Evolutionary conservation across 2,797 vertebrate species (phyloP), one percentile per base, ranked within the genome.

Genomic region (Epinephelus malabaricus): DNA sequence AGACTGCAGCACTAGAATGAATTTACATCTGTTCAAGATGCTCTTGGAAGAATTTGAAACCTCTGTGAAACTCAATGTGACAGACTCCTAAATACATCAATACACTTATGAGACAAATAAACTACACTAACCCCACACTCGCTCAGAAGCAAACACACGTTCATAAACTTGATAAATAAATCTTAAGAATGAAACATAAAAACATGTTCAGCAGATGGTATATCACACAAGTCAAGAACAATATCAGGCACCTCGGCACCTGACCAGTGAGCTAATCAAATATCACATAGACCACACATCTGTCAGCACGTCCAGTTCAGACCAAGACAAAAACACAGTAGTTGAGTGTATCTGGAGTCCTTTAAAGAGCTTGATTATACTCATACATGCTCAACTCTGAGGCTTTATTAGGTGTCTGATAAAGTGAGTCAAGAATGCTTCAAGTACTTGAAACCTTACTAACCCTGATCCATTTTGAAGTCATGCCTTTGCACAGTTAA

Each of bases 101-200:
- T 34, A 69, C 69, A 87, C 72, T 80, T 45, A 80, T 60, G 68
- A 73, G 65, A 86, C 67, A 75, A 78, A 75, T 73, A 30, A 84
- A 69, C 56, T 23, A 76, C 62, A 76, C 50, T 4, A 53, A 80
- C 23, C 50, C 21, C 47, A 60, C 30, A 60, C 54, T 69, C 46
- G 5, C 58, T 49, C 82, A 56, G 67, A 76, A 38, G 0, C 76
- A 77, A 14, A 84, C 55, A 87, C 76, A 67, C 56, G 55, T 40
- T 66, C 79, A 65, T 66, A 51, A 69, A 74, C 38, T 21, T 79
- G 78, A 93, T 89, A 92, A 91, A 93, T 90, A 88, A 77, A 90
- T 74, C 34, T n/a, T 47, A 60, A 72, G 49, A 71, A 78, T 14
- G 53, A 81, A 66, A 79, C 69, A 73, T 60, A 50, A 67, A 88